Base-by-base conservation (phyloP, 2,797 vertebrate species). In the Mallotus villosus region DNA sequence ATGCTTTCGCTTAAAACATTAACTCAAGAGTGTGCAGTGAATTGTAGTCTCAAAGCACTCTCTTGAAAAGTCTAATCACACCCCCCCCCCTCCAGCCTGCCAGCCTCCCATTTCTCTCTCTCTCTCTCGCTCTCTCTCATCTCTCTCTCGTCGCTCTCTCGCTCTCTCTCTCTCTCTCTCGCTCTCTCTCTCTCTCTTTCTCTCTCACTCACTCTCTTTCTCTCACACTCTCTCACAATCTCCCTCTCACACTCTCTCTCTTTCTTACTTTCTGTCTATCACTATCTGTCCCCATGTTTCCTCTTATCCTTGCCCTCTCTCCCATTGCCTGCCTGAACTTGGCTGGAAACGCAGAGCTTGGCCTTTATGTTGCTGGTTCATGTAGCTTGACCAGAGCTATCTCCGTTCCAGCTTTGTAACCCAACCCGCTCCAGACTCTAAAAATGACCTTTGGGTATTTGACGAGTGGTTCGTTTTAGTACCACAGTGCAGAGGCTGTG, bases 1-100 rank as follows among this genome's bases (percentile, higher is more conserved):
- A 92, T 92, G 91, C 89, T 90, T 79, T 89, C 82, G 83, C 75
- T 90, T 88, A 85, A 89, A 90, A 81, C 76, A 84, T 91, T 84
- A 87, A 88, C 88, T 89, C 79, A 80, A 77, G 77, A 59, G 80
- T 86, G 80, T 79, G 84, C 74, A 78, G 62, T 84, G 77, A 83
- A 82, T 64, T 82, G 83, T 82, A 61, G 75, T 70, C 63, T 37
- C 83, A 75, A 75, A 63, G 60, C 49, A 81, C 81, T 81, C 81
- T 70, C 63, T 32, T 3, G 75, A 73, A 69, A 72, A 51, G 71
- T 16, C 25, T 61, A 61, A 11, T 58, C 51, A 21, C 19, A 12
- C 53, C 51, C 3, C 51, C 4, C 16, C 0, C 19, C 19, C 4
- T n/a, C 17, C 16, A 55, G 19, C 51, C 51, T 6, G 17, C 3